Conservation (phyloP, 1,140 invertebrate species). For the Epicauta chinensis region DNA sequence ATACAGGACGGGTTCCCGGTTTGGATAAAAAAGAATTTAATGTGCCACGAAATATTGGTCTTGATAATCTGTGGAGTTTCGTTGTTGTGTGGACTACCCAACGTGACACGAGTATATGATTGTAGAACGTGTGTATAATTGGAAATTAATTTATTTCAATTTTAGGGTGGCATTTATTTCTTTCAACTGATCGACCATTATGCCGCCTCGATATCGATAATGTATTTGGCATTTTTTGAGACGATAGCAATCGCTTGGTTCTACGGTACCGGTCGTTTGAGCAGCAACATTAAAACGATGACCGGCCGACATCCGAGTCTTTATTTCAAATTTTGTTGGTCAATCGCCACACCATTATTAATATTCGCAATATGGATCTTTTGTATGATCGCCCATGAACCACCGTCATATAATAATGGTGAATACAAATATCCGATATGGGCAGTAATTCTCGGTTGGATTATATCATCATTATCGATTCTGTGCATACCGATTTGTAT, state of each 20-base stretch:
- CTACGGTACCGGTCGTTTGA: constrained; percentile 76
- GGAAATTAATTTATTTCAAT: constrained; percentile 18
- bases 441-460: constrained; percentile 84
- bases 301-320: constrained; percentile 69
- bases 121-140: constrained; percentile 2
- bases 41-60: constrained; percentile 82
- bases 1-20: constrained; percentile 85
- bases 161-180: constrained; percentile 87
- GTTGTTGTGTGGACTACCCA: constrained; percentile 76
- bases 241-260: constrained; percentile 86
- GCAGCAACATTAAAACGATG: constrained; percentile 81
- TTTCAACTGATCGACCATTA: constrained; percentile 92
- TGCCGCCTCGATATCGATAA: constrained; percentile 82
- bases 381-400: constrained; percentile 78
- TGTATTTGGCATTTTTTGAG: constrained; percentile 89
- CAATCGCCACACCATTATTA: constrained; percentile 69
- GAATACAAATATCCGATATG: constrained; percentile 74
- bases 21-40: constrained; percentile 71
- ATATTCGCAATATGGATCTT: constrained; percentile 83
- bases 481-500: constrained; percentile 82
- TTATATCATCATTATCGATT: constrained; percentile 72
- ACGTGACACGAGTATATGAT: constrained; percentile 65
- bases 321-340: constrained; percentile 83
- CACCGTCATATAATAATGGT: constrained; percentile 71
- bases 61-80: constrained; percentile 76